Evolutionary conservation across 35 echinoderm and acorn worm genomes (phyloP).

Genomic region (Strongylocentrotus purpuratus): DNA sequence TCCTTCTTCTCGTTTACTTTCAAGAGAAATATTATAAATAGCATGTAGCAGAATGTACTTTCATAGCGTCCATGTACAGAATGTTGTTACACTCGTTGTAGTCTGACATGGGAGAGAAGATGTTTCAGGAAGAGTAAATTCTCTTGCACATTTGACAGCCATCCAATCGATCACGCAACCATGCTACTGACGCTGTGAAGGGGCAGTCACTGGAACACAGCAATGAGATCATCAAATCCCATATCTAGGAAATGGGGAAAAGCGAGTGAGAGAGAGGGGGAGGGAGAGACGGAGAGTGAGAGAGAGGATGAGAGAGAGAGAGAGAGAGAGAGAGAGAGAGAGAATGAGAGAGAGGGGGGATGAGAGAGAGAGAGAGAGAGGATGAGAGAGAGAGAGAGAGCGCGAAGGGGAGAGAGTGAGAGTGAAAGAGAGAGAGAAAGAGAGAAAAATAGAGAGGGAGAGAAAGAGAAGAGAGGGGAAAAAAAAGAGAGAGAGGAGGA

Average conservation of each 20-base stretch:
- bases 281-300: background rate
- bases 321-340: background rate
- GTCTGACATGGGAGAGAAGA: background rate
- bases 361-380: too few species aligned
- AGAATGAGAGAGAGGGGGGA: too few species aligned
- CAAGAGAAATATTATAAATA: background rate
- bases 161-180: background rate
- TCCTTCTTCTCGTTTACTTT: background rate
- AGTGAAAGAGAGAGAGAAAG: background rate
- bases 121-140: background rate
- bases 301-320: background rate
- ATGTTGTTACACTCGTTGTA: background rate
- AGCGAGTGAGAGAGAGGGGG: background rate
- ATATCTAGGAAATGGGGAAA: background rate
- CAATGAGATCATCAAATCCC: background rate
- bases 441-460: too few species aligned
- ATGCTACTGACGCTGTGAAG: background rate
- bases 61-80: background rate
- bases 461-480: too few species aligned
- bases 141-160: background rate
- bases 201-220: background rate
- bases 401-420: background rate
- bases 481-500: too few species aligned
- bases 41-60: background rate
- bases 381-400: background rate